Evolutionary conservation across 2,888 invertebrate species (phyloP), one percentile per base, ranked within the genome.

Genomic region (Sinodicranocentrus sp.): DNA sequence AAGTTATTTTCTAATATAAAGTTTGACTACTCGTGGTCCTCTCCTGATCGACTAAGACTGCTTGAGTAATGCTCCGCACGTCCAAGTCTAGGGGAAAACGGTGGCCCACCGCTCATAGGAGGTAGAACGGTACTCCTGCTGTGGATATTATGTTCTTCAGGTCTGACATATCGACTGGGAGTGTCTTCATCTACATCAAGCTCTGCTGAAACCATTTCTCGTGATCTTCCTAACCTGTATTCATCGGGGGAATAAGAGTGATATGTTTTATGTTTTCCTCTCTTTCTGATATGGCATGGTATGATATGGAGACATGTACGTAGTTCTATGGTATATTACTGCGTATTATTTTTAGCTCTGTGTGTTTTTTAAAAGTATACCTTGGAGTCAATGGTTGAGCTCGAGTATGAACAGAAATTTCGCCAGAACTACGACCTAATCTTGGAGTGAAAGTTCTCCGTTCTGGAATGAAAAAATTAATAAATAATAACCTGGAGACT

Each of bases 401-500:
- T 76, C 86, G 75, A 21, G 63, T 71, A 43, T 86, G 84, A 77
- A 84, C 78, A 28, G 71, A 57, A 33, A 84, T 71, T 78, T 86
- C 86, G 33, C 82, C 75, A 39, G 85, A 85, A 72, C 84, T 84
- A 86, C 92, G 91, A 59, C 92, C 92, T 82, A 92, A 90, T 87
- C 92, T 91, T 84, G 92, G 92, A 75, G 91, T 92, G 86, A 92
- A 86, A 33, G 77, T 86, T 67, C 86, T 82, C 57, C 86, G 63
- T 23, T 86, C 86, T 84, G 17, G 19, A 48, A 44, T 61, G 25
- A 19, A 61, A 26, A 61, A 61, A 15, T 2, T 63, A 33, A 33
- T 33, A 33, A 33, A 33, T 33, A 33, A 33, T 33, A 33, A 3
- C 33, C 10, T 33, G 48, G 48, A n/a, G 48, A 10, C 2, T 10